Base-by-base conservation (phyloP, 2,113 vertebrate species). In the Passer montanus region DNA sequence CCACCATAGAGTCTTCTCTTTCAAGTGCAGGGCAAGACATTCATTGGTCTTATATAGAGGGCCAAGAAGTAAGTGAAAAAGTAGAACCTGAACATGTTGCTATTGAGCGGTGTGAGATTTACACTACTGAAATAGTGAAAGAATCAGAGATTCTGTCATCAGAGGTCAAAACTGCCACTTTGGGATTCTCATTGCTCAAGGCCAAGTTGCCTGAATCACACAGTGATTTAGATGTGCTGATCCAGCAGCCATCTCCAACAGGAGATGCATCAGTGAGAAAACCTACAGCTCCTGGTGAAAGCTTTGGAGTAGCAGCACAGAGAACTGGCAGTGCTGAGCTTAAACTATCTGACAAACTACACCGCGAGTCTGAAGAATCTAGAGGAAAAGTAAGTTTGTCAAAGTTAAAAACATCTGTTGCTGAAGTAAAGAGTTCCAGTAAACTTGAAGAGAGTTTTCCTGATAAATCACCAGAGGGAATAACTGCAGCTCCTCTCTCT, bases 161-260 rank as follows among this genome's bases (percentile, higher is more conserved):
- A n/a, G 78, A 96, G 62, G 52, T 97, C 41, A 94, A 97, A 91
- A 97, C 49, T 10, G 96, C 98, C 58, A 28, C 97, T 24, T 95
- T 97, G 8, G 98, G 98, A 6, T 98, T 98, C 82, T 98, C 98
- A 12, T 31, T 98, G 92, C 76, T 98, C 4, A 98, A 97, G 89
- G 84, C 41, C 3, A 98, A 97, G 73, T 50, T 97, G 53, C 97
- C 97, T 20, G 97, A 97, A 90, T 89, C 96, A 27, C 93, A 55
- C 0, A 35, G 66, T 2, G 81, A 79, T 63, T 73, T 94, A 37
- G 70, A 83, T 1, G 73, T 55, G n/a, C 37, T 62, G 21, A 44
- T 94, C 49, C 86, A 97, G 77, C 68, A 90, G 39, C 53, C 89
- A 19, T 69, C 91, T 84, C 82, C 55, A 0, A 53, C 39, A 3